Conservation (phyloP, 2,113 vertebrate genomes). For the Onychostoma macrolepis region DNA sequence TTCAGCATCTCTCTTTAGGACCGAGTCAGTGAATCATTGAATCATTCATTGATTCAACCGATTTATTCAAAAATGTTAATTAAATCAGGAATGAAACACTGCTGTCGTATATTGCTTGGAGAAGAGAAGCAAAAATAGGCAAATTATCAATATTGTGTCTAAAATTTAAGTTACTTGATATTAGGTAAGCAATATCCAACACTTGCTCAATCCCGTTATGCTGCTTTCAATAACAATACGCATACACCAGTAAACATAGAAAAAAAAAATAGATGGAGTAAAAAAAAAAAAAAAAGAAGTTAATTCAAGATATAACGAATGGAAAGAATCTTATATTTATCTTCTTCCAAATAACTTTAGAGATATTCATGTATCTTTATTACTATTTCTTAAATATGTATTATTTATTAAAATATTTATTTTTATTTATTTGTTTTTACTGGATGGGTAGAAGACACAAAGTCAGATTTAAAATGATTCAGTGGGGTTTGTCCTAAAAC, state of each 20-base stretch:
- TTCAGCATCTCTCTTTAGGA: neutral
- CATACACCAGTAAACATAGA: no score
- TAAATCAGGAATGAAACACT: neutral
- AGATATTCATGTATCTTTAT: neutral
- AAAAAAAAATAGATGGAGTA: no score
- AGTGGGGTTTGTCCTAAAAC: slow-evolving; percentile 24
- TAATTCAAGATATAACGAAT: no score
- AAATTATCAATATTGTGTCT: no score
- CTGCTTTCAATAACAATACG: no score
- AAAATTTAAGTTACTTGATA: no score
- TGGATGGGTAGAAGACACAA: neutral
- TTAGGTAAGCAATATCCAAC: no score
- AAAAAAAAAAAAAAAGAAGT: no score
- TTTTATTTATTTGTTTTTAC: neutral
- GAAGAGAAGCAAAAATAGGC: no score
- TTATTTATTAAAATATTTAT: neutral
- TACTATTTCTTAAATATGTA: neutral
- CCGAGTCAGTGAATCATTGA: neutral
- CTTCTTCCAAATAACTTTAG: neutral
- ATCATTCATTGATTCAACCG: neutral
- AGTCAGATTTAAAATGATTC: neutral
- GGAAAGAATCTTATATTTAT: neutral
- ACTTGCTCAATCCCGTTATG: no score
- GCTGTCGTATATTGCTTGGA: neutral
- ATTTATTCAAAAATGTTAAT: neutral